Evolutionary conservation across 2,113 vertebrate species (phyloP).

Genomic region (Chlamydotis undulata): DNA sequence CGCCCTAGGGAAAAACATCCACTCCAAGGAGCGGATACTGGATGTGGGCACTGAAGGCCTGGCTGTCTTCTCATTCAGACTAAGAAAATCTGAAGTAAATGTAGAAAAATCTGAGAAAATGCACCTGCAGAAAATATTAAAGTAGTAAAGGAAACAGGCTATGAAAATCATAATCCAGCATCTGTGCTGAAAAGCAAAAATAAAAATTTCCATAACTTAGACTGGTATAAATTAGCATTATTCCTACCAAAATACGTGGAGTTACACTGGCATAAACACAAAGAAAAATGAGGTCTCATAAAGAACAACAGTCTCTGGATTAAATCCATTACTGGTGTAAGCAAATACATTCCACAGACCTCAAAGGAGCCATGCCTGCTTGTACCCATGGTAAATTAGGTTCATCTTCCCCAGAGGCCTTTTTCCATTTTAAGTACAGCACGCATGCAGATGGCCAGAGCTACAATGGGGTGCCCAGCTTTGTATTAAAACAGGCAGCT

Average conservation of each 20-base stretch:
- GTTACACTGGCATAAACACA: constrained; percentile 5
- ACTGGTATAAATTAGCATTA: not conserved
- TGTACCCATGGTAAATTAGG: not conserved
- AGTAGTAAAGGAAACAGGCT: not conserved
- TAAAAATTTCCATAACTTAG: not conserved
- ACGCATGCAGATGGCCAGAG: constrained; percentile 13
- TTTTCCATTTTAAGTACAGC: constrained; percentile 49
- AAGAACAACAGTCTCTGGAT: not conserved
- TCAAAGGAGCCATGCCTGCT: constrained; percentile 14
- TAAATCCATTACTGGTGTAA: constrained; percentile 15
- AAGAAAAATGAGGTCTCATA: constrained; percentile 13
- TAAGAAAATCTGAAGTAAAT: not conserved
- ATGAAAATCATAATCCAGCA: not conserved
- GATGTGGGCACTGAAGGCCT: not conserved
- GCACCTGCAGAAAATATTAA: not conserved
- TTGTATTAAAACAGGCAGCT: not conserved
- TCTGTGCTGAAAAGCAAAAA: not conserved
- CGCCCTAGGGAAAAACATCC: not conserved
- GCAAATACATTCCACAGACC: constrained; percentile 18
- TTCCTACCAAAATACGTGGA: not conserved
- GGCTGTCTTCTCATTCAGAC: not conserved
- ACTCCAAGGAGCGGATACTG: not conserved
- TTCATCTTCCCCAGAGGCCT: constrained; percentile 32
- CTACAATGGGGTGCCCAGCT: not conserved
- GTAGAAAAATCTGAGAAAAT: not conserved